Conservation (phyloP, 1,140 invertebrate species). For the Drosophila nasuta region DNA sequence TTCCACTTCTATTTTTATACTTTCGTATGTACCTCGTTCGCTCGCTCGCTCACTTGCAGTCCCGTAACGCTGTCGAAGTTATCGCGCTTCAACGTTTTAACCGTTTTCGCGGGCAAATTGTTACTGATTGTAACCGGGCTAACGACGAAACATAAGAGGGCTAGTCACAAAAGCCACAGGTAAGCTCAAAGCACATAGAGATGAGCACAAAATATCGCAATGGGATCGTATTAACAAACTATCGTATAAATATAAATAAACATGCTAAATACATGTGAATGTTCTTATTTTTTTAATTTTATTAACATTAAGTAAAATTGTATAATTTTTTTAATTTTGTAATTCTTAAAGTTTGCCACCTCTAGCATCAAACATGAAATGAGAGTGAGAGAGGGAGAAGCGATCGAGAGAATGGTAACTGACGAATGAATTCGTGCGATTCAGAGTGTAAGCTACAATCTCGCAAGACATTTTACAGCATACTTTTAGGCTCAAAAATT, state of each 20-base stretch:
- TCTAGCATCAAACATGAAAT: conserved; percentile 37
- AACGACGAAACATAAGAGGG: conserved; percentile 47
- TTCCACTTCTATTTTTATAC: conserved; percentile 30
- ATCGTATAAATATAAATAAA: background rate
- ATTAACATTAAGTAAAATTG: background rate
- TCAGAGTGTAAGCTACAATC: conserved; percentile 6
- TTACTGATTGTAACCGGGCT: conserved; percentile 58
- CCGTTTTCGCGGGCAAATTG: conserved; percentile 75
- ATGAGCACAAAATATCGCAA: conserved; percentile 1
- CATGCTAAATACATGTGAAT: background rate
- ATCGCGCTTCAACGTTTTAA: conserved; percentile 64
- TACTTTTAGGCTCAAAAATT: conserved; percentile 41
- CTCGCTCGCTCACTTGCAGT: conserved; percentile 14
- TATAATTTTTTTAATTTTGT: background rate
- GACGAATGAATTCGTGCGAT: background rate
- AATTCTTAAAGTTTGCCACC: background rate
- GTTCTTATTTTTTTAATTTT: background rate
- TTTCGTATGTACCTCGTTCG: conserved; percentile 24
- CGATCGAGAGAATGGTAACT: background rate
- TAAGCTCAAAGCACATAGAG: conserved; percentile 46
- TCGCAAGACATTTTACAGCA: conserved; percentile 6
- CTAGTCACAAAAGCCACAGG: conserved; percentile 44
- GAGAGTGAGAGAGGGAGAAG: conserved; percentile 18
- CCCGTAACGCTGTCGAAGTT: conserved; percentile 32
- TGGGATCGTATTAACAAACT: background rate